These are phyloP conservation scores for Cossypha caffra DNA, from an alignment of 2,797 vertebrate genomes.

Conservation along the genomic window DNA sequence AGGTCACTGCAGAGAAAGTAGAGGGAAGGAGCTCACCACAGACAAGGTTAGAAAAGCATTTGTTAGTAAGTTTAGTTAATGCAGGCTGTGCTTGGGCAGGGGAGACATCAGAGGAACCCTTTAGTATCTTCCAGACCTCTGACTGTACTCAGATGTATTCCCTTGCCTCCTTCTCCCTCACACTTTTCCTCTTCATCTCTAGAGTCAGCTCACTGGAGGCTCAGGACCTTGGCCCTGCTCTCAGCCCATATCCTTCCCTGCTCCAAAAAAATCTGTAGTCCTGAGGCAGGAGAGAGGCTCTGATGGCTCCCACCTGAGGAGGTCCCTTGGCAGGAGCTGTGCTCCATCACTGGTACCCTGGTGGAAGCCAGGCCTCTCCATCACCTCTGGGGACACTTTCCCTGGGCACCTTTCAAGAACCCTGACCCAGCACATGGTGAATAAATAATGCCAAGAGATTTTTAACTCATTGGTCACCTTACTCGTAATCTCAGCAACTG, in stretches of 20 bases:
- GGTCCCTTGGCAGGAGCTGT: background rate
- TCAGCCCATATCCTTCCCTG: background rate
- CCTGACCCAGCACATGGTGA: background rate
- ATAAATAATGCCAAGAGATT: background rate
- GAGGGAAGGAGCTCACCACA: background rate
- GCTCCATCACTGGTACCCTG: background rate
- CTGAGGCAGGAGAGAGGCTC: background rate
- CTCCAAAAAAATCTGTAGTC: background rate
- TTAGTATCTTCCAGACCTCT: background rate
- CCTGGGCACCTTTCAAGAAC: background rate
- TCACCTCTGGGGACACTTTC: background rate
- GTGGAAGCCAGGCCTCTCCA: background rate
- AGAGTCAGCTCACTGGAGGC: background rate
- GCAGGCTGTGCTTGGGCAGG: background rate
- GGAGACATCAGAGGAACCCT: background rate
- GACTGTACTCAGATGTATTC: fast-evolving
- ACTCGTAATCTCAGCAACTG: background rate
- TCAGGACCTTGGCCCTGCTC: background rate
- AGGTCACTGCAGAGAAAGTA: background rate
- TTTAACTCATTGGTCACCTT: background rate
- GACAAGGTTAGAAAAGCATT: background rate
- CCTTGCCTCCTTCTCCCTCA: background rate
- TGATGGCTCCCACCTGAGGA: background rate
- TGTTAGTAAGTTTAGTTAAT: background rate
- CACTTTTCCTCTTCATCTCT: background rate